Evolutionary conservation across 2,113 vertebrate species (phyloP).

Genomic region (Apodemus sylvaticus): DNA sequence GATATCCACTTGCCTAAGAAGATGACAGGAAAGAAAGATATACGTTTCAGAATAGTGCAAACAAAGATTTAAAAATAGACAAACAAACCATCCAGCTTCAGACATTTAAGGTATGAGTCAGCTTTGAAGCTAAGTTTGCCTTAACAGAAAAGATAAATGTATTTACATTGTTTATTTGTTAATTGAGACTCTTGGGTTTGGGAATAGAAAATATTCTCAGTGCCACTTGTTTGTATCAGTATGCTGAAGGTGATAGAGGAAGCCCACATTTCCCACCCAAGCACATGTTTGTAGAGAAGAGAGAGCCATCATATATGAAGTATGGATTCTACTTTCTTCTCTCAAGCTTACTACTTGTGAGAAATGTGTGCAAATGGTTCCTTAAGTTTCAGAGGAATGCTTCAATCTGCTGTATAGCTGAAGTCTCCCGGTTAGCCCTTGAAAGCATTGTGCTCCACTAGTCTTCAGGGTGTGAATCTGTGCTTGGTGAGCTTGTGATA

Average conservation of each 20-base stretch:
- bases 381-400: not conserved
- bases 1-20: not conserved
- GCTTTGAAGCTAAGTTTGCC: not conserved
- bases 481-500: not conserved
- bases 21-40: not conserved
- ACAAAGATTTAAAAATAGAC: not conserved
- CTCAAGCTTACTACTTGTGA: not conserved
- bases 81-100: not conserved
- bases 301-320: not conserved
- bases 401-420: not conserved
- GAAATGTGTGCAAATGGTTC: not conserved
- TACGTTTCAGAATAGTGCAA: constrained; percentile 1
- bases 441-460: too few relatives aligned
- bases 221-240: not conserved
- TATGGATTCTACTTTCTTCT: not conserved
- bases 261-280: not conserved
- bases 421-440: not conserved
- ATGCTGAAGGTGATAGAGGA: not conserved
- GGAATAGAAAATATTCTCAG: not conserved
- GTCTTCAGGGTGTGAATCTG: not conserved
- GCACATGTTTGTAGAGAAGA: not conserved
- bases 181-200: not conserved
- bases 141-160: not conserved
- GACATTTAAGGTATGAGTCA: not conserved
- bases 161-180: not conserved